These are phyloP conservation scores for Diachasma alloeum DNA, from an alignment of 1,140 invertebrate species.

Conservation along the genomic window DNA sequence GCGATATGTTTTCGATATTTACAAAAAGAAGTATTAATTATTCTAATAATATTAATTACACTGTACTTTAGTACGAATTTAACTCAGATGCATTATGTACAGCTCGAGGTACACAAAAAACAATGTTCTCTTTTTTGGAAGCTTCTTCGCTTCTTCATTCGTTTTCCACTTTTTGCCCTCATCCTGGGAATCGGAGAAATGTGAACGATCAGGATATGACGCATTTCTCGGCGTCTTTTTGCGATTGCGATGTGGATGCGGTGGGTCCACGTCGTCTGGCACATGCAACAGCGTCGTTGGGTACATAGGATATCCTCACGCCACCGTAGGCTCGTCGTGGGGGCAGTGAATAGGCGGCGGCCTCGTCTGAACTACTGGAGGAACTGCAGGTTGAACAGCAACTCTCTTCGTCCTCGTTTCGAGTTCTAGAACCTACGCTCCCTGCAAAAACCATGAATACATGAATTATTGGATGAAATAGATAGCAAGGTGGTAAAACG, in stretches of 20 bases:
- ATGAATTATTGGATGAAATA: background rate
- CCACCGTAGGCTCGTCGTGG: conserved; percentile 83
- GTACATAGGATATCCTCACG: conserved; percentile 87
- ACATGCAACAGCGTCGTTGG: conserved; percentile 85
- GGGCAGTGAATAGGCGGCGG: conserved; percentile 83
- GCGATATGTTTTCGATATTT: conserved; percentile 1
- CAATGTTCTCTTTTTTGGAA: background rate
- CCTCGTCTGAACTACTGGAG: conserved; percentile 83
- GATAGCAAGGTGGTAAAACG: background rate
- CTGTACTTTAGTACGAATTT: background rate
- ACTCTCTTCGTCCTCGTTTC: conserved; percentile 75
- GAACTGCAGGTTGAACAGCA: conserved; percentile 89
- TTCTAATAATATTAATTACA: conserved; percentile 7
- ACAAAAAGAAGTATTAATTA: background rate
- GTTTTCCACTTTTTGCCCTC: background rate
- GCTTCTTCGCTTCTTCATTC: background rate
- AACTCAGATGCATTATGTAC: background rate
- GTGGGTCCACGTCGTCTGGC: conserved; percentile 72
- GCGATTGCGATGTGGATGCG: conserved; percentile 52
- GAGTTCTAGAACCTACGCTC: conserved; percentile 48
- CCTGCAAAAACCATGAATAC: conserved; percentile 25
- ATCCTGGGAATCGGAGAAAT: background rate
- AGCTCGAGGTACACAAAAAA: background rate
- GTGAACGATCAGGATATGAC: conserved; percentile 55
- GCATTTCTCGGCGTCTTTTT: conserved; percentile 58